phyloP scores from a whole-genome alignment of 2,888 invertebrate species.

The Tachina grossa region DNA sequence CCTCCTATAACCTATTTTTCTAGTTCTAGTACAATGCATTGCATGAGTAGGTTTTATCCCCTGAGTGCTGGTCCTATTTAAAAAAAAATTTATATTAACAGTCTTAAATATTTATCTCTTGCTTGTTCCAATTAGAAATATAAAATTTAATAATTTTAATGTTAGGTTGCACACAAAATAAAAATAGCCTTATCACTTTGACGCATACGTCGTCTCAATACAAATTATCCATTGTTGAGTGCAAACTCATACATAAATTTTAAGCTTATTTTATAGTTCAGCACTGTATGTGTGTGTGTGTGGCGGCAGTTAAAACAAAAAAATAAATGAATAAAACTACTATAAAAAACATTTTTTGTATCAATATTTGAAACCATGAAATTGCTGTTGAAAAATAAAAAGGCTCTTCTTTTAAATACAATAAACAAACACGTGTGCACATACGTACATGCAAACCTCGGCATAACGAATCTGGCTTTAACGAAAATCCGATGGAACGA shows the following conservation, averaged over 20 bases:
- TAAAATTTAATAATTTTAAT: no score
- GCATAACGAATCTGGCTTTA: no score
- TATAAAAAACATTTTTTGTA: slow-evolving; percentile 25
- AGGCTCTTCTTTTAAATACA: slow-evolving; percentile 22
- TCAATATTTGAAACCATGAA: slow-evolving; percentile 68
- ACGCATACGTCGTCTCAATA: not conserved
- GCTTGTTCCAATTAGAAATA: not conserved
- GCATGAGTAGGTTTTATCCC: no score
- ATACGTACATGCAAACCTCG: no score
- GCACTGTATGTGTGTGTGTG: slow-evolving; percentile 19
- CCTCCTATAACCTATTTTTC: no score
- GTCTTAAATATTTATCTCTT: no score
- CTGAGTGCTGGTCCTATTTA: no score
- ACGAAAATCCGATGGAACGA: no score
- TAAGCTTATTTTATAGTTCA: slow-evolving; percentile 21
- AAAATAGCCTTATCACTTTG: not conserved
- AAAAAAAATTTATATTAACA: no score
- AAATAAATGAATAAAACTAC: not conserved
- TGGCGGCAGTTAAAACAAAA: slow-evolving; percentile 29
- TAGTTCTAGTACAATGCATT: no score
- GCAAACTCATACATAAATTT: slow-evolving; percentile 18
- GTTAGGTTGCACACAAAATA: no score
- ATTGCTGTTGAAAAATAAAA: slow-evolving; percentile 58
- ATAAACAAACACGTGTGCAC: slow-evolving; percentile 23
- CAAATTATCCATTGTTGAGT: slow-evolving; percentile 5